These are phyloP conservation scores for Proisotoma minuta DNA, from an alignment of 2,888 invertebrate genomes.

Conservation along the genomic window DNA sequence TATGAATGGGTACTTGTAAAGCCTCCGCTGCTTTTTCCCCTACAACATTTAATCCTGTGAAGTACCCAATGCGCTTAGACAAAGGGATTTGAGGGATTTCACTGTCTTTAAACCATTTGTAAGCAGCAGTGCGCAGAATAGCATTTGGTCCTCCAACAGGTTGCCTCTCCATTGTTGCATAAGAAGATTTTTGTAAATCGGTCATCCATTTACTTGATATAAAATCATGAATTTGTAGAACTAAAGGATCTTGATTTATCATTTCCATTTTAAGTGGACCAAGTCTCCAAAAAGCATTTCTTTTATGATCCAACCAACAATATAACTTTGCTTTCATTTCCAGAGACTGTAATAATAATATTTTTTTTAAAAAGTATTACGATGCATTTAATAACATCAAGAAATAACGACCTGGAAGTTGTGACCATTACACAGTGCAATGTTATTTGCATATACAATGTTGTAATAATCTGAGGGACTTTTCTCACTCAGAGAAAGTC, in stretches of 20 bases:
- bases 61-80: conserved; percentile 36
- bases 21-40: conserved; percentile 36
- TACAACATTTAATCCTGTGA: conserved; percentile 40
- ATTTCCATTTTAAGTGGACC: conserved; percentile 36
- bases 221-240: conserved; percentile 33
- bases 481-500: conserved; percentile 10
- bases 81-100: conserved; percentile 31
- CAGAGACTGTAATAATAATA: conserved; percentile 11
- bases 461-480: conserved; percentile 16
- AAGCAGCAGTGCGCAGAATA: conserved; percentile 41
- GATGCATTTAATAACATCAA: background rate
- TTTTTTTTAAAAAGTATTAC: background rate
- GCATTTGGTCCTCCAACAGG: conserved; percentile 28
- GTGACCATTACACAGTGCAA: conserved; percentile 25
- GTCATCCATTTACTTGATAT: conserved; percentile 38
- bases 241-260: conserved; percentile 19
- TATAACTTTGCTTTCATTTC: conserved; percentile 20
- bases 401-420: conserved; percentile 12
- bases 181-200: conserved; percentile 28
- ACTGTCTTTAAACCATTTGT: conserved; percentile 43
- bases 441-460: conserved; percentile 13
- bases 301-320: conserved; percentile 30
- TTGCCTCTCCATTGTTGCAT: conserved; percentile 30
- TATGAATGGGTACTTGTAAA: conserved; percentile 26
- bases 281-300: conserved; percentile 23